Conservation (phyloP, 2,113 vertebrate genomes). For the Phalacrocorax brasilianus region DNA sequence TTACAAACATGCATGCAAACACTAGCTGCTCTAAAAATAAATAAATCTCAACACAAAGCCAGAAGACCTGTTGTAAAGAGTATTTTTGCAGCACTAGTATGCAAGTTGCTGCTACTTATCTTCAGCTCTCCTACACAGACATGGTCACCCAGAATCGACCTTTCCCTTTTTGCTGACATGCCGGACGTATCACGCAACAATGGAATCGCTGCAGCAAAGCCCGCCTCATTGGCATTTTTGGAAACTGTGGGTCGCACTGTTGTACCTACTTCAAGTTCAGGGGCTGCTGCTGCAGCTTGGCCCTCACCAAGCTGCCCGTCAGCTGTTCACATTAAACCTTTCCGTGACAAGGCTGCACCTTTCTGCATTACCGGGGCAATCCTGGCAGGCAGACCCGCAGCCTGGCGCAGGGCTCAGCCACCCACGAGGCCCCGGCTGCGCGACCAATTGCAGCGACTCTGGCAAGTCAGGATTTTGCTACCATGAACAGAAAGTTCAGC, state of each 20-base stretch:
- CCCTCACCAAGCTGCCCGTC: neutral
- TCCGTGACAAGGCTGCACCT: too few relatives aligned
- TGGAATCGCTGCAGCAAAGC: neutral
- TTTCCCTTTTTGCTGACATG: neutral
- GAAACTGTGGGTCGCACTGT: neutral
- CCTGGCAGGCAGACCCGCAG: neutral
- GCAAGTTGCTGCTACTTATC: neutral
- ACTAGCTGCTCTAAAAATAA: neutral
- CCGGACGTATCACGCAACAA: rapidly evolving
- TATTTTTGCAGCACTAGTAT: rapidly evolving
- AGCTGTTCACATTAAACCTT: neutral
- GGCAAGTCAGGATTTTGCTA: too few relatives aligned
- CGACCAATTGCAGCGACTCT: rapidly evolving
- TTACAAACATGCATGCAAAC: neutral
- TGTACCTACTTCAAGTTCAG: too few relatives aligned
- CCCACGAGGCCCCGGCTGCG: neutral
- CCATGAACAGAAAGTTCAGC: neutral
- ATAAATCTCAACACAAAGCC: neutral
- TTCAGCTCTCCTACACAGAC: rapidly evolving
- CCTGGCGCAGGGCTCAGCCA: neutral
- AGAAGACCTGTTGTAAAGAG: rapidly evolving
- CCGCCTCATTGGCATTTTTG: rapidly evolving
- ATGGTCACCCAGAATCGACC: neutral
- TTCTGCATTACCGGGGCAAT: rapidly evolving
- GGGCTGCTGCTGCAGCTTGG: neutral